phyloP scores from a whole-genome alignment of 2,888 invertebrate species.

The Bombyx huttoni region DNA sequence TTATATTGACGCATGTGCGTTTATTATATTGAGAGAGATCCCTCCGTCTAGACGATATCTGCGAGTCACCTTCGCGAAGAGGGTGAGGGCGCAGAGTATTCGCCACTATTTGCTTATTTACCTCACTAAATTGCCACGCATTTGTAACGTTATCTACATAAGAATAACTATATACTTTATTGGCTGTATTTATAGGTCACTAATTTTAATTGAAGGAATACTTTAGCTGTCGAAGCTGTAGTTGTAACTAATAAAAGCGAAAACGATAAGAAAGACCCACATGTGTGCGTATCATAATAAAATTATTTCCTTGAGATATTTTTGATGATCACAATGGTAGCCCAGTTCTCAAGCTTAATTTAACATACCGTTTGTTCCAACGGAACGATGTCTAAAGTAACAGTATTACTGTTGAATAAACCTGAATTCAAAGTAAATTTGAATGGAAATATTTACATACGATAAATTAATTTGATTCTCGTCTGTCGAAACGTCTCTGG shows the following conservation, averaged over 20 bases:
- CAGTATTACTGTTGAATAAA: slow-evolving; percentile 50
- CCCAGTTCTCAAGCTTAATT: slow-evolving; percentile 65
- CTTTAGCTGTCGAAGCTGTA: no score
- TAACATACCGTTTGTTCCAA: slow-evolving; percentile 59
- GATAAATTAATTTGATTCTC: slow-evolving; percentile 7
- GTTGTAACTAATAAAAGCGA: neutral
- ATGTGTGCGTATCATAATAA: slow-evolving; percentile 1
- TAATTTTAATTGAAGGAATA: no score
- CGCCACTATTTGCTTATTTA: slow-evolving; percentile 63
- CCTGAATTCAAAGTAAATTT: slow-evolving; percentile 32
- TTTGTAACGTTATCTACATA: slow-evolving; percentile 31
- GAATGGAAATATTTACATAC: slow-evolving; percentile 18
- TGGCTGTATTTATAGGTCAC: no score
- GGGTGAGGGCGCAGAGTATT: slow-evolving; percentile 60
- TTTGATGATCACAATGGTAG: slow-evolving; percentile 47
- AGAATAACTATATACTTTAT: no score
- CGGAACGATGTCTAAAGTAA: slow-evolving; percentile 40
- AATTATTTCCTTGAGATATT: slow-evolving; percentile 16
- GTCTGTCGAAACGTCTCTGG: no score
- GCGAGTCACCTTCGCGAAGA: slow-evolving; percentile 50
- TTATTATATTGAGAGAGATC: slow-evolving; percentile 30
- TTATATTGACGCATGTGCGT: neutral
- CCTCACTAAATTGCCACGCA: slow-evolving; percentile 56
- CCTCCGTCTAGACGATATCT: slow-evolving; percentile 67
- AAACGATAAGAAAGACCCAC: neutral